A percentile compares a stretch with the other conserved stretches of the same genome.
These are phyloP conservation scores for Micrastur ruficollis DNA, from an alignment of 2,797 vertebrate genomes.

Conservation along the genomic window DNA sequence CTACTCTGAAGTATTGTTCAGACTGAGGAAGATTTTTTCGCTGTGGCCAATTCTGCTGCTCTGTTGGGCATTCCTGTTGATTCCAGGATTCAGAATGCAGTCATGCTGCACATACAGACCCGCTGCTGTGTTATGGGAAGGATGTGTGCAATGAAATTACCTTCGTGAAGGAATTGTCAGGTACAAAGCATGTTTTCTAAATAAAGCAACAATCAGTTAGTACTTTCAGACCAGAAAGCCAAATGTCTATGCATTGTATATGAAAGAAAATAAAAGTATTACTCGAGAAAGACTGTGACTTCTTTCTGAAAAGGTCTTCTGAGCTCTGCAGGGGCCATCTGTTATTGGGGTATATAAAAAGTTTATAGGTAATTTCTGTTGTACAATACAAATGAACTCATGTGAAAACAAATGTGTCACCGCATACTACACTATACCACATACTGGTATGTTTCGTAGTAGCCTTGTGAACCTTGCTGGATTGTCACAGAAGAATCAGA, in stretches of 20 bases:
- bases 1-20: background rate
- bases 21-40: background rate
- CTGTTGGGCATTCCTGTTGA: background rate
- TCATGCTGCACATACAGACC: background rate
- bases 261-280: background rate
- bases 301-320: too few species aligned
- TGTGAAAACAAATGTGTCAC: background rate
- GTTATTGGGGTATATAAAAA: background rate
- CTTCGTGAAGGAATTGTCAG: background rate
- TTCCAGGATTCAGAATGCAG: background rate
- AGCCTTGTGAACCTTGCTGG: background rate
- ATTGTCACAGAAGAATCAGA: background rate
- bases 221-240: background rate
- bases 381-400: background rate
- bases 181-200: background rate
- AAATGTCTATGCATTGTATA: background rate
- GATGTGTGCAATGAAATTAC: background rate
- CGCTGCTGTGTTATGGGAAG: background rate
- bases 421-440: rapidly evolving
- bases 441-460: background rate
- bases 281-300: background rate
- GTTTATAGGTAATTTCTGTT: background rate
- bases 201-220: background rate
- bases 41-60: background rate
- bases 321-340: background rate